A percentile compares a stretch with the other conserved stretches of the same genome.
phyloP scores from a whole-genome alignment of 2,888 invertebrate genomes.

The Spisula subtruncata region DNA sequence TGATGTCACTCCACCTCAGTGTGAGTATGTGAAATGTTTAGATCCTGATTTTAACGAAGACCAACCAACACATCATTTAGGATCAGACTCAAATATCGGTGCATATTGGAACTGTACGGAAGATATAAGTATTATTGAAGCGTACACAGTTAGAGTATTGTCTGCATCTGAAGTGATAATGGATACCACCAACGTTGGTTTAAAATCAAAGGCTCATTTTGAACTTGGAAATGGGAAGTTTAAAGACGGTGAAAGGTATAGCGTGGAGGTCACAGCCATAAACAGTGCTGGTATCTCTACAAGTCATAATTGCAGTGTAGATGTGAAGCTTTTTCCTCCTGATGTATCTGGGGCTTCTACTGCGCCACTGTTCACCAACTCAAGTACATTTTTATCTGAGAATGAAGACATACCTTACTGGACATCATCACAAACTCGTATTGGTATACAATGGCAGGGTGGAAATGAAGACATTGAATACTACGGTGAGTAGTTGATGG shows the following conservation, averaged over 20 bases:
- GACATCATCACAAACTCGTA: constrained; percentile 49
- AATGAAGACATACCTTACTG: constrained; percentile 26
- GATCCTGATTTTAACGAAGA: constrained; percentile 75
- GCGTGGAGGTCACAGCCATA: constrained; percentile 64
- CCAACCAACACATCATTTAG: constrained; percentile 71
- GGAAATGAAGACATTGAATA: constrained; percentile 61
- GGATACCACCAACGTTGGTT: constrained; percentile 59
- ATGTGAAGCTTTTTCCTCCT: constrained; percentile 57
- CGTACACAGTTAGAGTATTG: constrained; percentile 68
- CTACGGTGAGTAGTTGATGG: constrained; percentile 51
- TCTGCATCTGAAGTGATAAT: constrained; percentile 49
- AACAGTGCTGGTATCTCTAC: constrained; percentile 67
- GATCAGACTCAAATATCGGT: constrained; percentile 74
- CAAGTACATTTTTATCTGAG: neutral
- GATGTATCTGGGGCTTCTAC: constrained; percentile 42
- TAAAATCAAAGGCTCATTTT: constrained; percentile 52
- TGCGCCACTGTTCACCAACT: constrained; percentile 41
- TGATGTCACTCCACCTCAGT: constrained; percentile 74
- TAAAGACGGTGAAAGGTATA: constrained; percentile 68
- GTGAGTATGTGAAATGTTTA: constrained; percentile 74
- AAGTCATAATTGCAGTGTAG: constrained; percentile 47
- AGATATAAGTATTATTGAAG: constrained; percentile 70
- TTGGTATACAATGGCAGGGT: constrained; percentile 63
- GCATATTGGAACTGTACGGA: constrained; percentile 76
- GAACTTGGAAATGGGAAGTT: constrained; percentile 54